Conservation (phyloP, 2,113 vertebrate species). For the Gadus macrocephalus region DNA sequence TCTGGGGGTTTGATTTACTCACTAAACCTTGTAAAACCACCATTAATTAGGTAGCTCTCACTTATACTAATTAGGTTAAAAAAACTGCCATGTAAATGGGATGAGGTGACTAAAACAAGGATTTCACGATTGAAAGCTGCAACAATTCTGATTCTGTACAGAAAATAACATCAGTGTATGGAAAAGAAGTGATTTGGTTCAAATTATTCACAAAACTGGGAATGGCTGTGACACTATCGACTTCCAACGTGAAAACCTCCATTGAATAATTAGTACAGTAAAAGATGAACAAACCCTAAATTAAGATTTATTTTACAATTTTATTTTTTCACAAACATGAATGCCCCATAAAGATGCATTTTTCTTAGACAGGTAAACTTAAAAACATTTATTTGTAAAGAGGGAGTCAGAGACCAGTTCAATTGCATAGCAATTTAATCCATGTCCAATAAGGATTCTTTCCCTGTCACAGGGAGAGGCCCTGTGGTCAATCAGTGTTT, state of each 20-base stretch:
- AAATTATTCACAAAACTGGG: conserved; percentile 42
- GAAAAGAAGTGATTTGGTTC: conserved; percentile 23
- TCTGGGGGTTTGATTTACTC: no score
- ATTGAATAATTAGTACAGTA: conserved; percentile 29
- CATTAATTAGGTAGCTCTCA: no score
- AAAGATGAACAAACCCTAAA: conserved; percentile 47
- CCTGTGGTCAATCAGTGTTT: conserved; percentile 69
- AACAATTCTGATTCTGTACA: conserved; percentile 10
- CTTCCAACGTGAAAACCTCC: conserved; percentile 6
- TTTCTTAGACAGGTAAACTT: conserved; percentile 65
- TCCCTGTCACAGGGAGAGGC: conserved; percentile 73
- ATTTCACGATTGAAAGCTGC: background rate
- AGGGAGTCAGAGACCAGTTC: conserved; percentile 77
- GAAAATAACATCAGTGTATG: conserved; percentile 23
- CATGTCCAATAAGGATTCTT: conserved; percentile 74
- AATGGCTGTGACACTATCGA: conserved; percentile 9
- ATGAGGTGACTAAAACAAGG: background rate
- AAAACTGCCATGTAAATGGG: background rate
- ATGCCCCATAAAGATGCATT: conserved; percentile 61
- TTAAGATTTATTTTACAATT: conserved; percentile 59
- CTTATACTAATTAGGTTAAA: background rate
- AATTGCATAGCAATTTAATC: conserved; percentile 83
- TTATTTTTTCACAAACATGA: conserved; percentile 67
- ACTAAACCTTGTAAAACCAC: no score
- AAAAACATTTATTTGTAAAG: conserved; percentile 70